A percentile compares a stretch with the other conserved stretches of the same genome.
Conservation (phyloP, 2,888 invertebrate genomes). For the Mamestra brassicae region DNA sequence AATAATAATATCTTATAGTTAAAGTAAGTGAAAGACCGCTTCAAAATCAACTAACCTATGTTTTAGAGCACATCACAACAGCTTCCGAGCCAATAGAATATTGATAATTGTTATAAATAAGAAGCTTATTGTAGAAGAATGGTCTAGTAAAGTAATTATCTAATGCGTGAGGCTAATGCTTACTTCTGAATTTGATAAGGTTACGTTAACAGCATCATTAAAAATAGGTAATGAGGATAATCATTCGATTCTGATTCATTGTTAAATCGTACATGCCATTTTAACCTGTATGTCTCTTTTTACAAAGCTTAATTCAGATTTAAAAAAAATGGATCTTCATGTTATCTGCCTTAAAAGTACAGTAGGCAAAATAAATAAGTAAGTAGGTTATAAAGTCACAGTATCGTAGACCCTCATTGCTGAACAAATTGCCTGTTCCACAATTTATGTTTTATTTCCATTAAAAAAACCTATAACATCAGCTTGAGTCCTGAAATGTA, state of each 20-base stretch:
- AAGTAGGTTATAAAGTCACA: background rate
- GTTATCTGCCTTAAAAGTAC: slow-evolving; percentile 2
- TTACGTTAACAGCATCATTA: slow-evolving; percentile 1
- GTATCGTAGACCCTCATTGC: background rate
- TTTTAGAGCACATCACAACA: no score
- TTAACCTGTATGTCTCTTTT: background rate
- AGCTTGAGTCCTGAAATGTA: background rate
- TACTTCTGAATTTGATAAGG: slow-evolving; percentile 4
- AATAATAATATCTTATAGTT: no score
- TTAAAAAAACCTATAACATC: background rate
- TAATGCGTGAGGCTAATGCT: slow-evolving; percentile 14
- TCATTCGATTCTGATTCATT: slow-evolving; percentile 10
- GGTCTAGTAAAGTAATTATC: background rate
- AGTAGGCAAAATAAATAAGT: background rate
- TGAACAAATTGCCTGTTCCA: background rate
- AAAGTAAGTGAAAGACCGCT: no score
- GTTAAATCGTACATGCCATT: background rate
- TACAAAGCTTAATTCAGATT: slow-evolving; percentile 7
- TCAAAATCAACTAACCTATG: no score
- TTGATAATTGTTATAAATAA: background rate
- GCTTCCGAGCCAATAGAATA: background rate
- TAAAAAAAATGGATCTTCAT: background rate
- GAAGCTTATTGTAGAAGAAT: background rate
- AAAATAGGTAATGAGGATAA: slow-evolving; percentile 15
- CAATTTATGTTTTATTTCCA: background rate